Percentiles rank a stretch among this genome's conserved stretches.
phyloP scores from a whole-genome alignment of 2,113 vertebrate genomes.

The rabbit (Oryctolagus cuniculus) region DNA sequence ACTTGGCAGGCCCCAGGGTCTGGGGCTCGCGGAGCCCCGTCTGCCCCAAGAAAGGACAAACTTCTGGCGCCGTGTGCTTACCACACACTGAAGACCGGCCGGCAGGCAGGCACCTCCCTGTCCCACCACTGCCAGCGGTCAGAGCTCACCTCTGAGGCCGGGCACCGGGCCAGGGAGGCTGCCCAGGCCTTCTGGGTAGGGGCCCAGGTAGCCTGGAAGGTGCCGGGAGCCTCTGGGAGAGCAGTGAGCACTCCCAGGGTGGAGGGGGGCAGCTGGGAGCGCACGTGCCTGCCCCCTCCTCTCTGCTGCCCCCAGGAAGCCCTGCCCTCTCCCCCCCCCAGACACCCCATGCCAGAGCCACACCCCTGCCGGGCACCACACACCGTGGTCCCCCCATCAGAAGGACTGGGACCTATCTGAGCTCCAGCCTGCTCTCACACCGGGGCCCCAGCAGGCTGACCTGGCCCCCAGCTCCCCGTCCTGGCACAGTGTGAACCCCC shows the following conservation, averaged over 20 bases:
- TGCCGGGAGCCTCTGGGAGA: neutral
- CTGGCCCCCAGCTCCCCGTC: fast-evolving
- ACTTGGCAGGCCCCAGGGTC: neutral
- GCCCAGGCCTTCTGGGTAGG: neutral
- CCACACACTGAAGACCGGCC: neutral
- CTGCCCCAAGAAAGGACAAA: neutral
- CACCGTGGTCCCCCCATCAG: too few species aligned
- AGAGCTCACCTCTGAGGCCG: neutral
- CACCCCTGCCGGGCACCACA: too few species aligned
- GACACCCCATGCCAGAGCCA: too few species aligned
- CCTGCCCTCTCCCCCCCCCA: too few species aligned
- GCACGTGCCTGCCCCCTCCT: neutral
- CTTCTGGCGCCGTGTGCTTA: neutral
- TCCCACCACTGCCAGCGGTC: neutral
- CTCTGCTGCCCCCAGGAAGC: neutral
- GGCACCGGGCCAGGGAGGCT: neutral
- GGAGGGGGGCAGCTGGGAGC: too few species aligned
- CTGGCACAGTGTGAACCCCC: too few species aligned
- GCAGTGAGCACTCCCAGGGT: neutral
- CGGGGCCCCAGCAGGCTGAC: neutral
- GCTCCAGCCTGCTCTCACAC: neutral
- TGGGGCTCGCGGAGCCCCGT: neutral
- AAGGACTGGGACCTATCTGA: neutral
- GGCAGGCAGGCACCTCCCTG: neutral
- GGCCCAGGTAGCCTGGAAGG: neutral